phyloP scores from a whole-genome alignment of 1,140 invertebrate species.

The Neodiprion lecontei region DNA sequence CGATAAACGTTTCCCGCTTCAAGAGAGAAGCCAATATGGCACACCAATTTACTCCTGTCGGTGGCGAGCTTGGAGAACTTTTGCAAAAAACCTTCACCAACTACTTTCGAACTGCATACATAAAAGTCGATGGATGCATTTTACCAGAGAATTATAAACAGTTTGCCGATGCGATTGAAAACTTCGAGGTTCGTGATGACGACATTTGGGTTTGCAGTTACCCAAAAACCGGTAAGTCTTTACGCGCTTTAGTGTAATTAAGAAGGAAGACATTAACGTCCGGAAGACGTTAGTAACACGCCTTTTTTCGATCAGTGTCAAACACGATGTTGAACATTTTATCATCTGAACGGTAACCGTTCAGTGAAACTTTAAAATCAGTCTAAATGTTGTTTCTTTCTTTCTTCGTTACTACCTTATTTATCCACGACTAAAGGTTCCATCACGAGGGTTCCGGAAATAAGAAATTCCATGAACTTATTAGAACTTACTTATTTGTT shows the following conservation, averaged over 20 bases:
- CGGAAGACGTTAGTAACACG: neutral
- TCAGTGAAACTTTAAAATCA: neutral
- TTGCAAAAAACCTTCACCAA: constrained; percentile 37
- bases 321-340: neutral
- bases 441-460: too few relatives aligned
- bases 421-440: too few relatives aligned
- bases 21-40: neutral
- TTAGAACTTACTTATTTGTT: too few relatives aligned
- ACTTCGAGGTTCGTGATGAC: constrained; percentile 58
- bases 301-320: neutral
- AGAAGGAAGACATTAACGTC: too few relatives aligned
- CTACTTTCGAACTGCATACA: constrained; percentile 43
- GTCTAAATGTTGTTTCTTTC: too few relatives aligned
- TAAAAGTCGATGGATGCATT: constrained; percentile 34
- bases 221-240: constrained; percentile 54
- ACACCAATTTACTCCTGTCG: neutral
- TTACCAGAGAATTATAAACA: constrained; percentile 49
- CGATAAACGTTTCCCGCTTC: too few relatives aligned
- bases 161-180: constrained; percentile 47
- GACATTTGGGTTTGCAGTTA: constrained; percentile 61
- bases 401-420: too few relatives aligned
- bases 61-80: constrained; percentile 24
- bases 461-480: too few relatives aligned
- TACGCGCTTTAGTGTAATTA: neutral
- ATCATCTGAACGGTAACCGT: neutral